Base-by-base conservation (phyloP, 2,797 vertebrate species). In the Anabacerthia variegaticeps region DNA sequence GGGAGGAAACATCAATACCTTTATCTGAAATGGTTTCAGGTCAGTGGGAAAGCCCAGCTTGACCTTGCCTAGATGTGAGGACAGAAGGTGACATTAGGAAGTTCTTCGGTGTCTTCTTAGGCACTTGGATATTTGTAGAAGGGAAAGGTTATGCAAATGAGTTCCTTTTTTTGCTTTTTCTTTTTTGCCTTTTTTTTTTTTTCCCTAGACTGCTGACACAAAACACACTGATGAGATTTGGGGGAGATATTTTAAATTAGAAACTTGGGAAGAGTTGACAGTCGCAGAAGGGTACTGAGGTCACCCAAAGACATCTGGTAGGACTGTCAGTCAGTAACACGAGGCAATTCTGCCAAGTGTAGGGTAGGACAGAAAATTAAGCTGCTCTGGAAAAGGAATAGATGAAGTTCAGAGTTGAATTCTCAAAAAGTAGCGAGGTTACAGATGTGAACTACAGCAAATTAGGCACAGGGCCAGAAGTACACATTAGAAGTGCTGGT, bases 231-330 rank as follows among this genome's bases (percentile, higher is more conserved):
- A 88, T 75, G 88, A 90, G 69, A 68, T 95, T 68, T 96, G 37
- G 73, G 72, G 88, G 49, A 85, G 58, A 52, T 28, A 55, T 65
- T 93, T 91, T 91, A 71, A 89, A 88, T 95, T 67, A 91, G 89
- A 48, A 74, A 62, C 81, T 82, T 92, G 72, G 61, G 37, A 92
- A 80, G 93, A 61, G 72, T 2, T 95, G 93, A 79, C 91, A 91
- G 78, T 93, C 87, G 56, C 68, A 67, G 49, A 56, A 93, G 85
- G 94, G 67, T 44, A 27, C 52, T 34, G 79, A 63, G 88, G 91
- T 94, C 91, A 68, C 61, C 27, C 65, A 54, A 80, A 93, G 91
- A 71, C 94, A 92, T 91, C 87, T 92, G 95, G 77, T 78, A 81
- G 74, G 63, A 58, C 80, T 94, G 91, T 81, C 93, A 96, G 71